These are phyloP conservation scores for Acanthis flammea DNA, from an alignment of 2,797 vertebrate species.

Conservation along the genomic window DNA sequence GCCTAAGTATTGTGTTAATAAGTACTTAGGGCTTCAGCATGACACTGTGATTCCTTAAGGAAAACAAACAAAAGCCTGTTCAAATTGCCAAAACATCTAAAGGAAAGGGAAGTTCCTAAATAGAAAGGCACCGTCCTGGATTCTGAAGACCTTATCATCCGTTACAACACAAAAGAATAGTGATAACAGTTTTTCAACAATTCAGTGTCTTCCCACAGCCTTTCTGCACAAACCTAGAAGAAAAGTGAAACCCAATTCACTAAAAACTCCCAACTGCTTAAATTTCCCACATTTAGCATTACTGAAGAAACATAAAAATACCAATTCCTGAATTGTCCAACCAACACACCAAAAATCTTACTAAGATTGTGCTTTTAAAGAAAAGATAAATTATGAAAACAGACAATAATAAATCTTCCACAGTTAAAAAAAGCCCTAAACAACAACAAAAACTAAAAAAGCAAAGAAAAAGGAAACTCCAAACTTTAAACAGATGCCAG, in stretches of 20 bases:
- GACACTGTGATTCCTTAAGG: background rate
- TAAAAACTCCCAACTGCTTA: background rate
- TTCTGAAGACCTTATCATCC: background rate
- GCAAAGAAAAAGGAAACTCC: background rate
- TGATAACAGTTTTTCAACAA: background rate
- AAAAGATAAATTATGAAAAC: background rate
- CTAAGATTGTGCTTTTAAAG: background rate
- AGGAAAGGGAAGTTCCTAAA: conserved; percentile 43
- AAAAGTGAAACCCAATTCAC: background rate
- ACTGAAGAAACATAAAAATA: background rate
- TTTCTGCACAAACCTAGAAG: background rate
- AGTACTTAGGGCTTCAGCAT: background rate
- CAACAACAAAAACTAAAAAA: background rate
- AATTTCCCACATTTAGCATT: background rate
- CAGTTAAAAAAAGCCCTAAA: background rate
- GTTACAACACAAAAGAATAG: background rate
- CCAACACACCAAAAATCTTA: background rate
- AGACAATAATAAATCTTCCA: background rate
- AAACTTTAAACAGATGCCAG: background rate
- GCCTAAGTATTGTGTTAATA: background rate
- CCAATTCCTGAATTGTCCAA: background rate
- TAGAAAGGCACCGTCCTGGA: background rate
- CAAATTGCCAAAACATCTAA: background rate
- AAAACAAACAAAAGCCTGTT: conserved; percentile 12
- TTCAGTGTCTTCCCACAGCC: background rate